Percentiles rank a stretch among this genome's conserved stretches.
Conservation (phyloP, 2,797 vertebrate species). For the Scolopax rusticola region DNA sequence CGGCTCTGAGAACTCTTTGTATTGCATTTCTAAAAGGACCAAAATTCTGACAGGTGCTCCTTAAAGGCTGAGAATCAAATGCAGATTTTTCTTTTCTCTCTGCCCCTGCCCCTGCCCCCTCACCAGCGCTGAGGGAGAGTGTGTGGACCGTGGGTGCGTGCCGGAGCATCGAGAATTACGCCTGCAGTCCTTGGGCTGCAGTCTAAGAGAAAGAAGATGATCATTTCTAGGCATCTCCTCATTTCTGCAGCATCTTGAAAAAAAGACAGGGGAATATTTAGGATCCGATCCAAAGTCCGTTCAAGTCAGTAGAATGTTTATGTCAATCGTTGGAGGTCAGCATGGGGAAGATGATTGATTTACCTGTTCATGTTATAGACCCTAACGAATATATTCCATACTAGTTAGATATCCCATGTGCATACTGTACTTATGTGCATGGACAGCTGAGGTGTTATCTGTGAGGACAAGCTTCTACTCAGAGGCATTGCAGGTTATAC, state of each 20-base stretch:
- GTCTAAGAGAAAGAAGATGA: neutral
- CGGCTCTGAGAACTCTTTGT: neutral
- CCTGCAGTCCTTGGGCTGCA: neutral
- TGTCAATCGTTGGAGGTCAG: neutral
- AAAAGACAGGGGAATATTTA: neutral
- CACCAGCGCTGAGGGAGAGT: neutral
- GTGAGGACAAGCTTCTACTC: neutral
- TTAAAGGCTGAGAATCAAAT: slow-evolving; percentile 20
- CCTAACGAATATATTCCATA: neutral
- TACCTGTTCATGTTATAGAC: neutral
- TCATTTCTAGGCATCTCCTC: fast-evolving
- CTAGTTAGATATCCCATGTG: neutral
- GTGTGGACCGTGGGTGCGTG: fast-evolving
- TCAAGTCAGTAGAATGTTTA: neutral
- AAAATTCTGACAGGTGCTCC: neutral
- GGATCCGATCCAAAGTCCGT: neutral
- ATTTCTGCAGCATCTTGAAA: neutral
- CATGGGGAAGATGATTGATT: neutral
- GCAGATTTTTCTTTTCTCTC: neutral
- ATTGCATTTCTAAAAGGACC: neutral
- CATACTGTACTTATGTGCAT: neutral
- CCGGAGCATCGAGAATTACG: neutral
- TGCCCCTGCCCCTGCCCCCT: neutral
- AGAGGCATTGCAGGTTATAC: neutral
- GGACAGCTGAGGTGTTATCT: neutral